A percentile compares a stretch with the other conserved stretches of the same genome.
Conservation (phyloP, 2,797 vertebrate species). For the Spondyliosoma cantharus region DNA sequence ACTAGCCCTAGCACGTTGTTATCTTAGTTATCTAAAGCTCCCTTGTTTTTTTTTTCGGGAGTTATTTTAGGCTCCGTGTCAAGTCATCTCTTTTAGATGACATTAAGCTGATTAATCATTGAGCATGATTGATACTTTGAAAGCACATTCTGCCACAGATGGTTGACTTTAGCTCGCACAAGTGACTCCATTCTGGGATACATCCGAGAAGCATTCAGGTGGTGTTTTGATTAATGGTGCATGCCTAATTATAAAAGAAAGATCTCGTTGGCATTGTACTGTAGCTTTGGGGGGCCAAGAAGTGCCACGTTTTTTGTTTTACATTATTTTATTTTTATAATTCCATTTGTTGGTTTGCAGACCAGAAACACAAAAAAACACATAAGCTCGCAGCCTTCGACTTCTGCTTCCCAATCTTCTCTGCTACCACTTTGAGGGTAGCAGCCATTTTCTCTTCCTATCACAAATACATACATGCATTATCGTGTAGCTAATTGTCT, state of each 20-base stretch:
- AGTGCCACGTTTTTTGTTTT: constrained; percentile 6
- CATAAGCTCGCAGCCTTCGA: constrained; percentile 15
- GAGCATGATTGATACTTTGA: constrained; percentile 57
- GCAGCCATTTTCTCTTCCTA: constrained; percentile 26
- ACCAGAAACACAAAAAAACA: constrained; percentile 4
- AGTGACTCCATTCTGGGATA: constrained; percentile 13
- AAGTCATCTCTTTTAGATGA: constrained; percentile 10
- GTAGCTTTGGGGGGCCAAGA: not conserved
- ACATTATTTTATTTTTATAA: not conserved
- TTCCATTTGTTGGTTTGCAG: not conserved
- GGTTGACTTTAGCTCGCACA: constrained; percentile 25
- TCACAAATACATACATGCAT: constrained; percentile 8
- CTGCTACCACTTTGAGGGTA: constrained; percentile 2
- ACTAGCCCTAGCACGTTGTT: constrained; percentile 39
- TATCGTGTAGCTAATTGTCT: constrained; percentile 12
- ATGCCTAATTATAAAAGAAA: not conserved
- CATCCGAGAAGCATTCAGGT: not conserved
- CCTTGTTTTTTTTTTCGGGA: constrained; percentile 21
- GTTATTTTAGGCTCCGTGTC: constrained; percentile 50
- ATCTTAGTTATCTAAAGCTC: constrained; percentile 37
- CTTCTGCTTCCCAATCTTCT: not conserved
- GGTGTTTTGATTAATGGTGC: constrained; percentile 43
- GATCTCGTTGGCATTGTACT: not conserved
- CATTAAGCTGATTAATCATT: constrained; percentile 17
- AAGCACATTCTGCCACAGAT: constrained; percentile 54